Evolutionary conservation across 2,113 vertebrate genomes (phyloP).

Genomic region (Crotalus tigris): DNA sequence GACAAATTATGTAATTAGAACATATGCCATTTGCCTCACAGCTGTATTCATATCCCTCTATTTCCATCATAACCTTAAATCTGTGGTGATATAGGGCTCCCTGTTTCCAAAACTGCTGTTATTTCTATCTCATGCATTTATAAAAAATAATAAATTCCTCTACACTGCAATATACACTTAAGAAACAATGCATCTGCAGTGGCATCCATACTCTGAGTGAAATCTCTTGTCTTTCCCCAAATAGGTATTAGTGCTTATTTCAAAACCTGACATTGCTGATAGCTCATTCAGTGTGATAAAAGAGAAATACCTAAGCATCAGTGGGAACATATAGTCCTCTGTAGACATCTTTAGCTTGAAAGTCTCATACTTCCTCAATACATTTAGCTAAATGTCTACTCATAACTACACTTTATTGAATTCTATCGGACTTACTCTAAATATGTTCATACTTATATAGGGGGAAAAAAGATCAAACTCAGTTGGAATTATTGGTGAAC

Average conservation of each 20-base stretch:
- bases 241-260: background rate
- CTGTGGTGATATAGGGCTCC: conserved; percentile 67
- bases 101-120: conserved; percentile 69
- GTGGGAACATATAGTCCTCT: background rate
- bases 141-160: conserved; percentile 54
- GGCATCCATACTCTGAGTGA: background rate
- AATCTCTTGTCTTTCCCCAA: background rate
- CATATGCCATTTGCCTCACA: conserved; percentile 65
- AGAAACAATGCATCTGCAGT: background rate
- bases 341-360: background rate
- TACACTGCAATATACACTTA: conserved; percentile 5
- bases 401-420: background rate
- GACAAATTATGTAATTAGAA: conserved; percentile 85
- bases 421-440: background rate
- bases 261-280: background rate
- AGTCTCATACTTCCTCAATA: background rate
- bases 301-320: no score
- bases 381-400: background rate
- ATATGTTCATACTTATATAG: background rate
- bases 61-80: conserved; percentile 75
- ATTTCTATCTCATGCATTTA: conserved; percentile 53
- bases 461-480: background rate
- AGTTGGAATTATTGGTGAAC: background rate
- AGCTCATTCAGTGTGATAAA: background rate
- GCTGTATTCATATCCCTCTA: conserved; percentile 73